Conservation (phyloP, 2,888 invertebrate genomes). For the Drosophila borealis region DNA sequence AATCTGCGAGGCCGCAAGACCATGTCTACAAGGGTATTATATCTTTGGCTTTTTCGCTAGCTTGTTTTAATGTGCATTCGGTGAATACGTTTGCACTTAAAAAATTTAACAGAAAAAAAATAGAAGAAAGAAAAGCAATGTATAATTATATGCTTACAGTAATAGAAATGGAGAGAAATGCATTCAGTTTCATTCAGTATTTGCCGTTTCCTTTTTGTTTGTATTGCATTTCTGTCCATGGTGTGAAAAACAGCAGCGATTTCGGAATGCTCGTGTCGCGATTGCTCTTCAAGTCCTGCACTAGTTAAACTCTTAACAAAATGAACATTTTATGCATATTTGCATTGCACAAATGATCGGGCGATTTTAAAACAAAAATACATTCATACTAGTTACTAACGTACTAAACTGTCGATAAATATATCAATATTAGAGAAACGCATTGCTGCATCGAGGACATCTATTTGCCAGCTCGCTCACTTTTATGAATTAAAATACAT, state of each 20-base stretch:
- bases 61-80: no score
- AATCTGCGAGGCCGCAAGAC: no score
- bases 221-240: conserved; percentile 30
- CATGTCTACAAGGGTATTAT: no score
- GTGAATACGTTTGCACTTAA: no score
- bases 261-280: conserved; percentile 12
- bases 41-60: no score
- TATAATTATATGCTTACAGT: conserved; percentile 18
- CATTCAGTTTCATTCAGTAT: conserved; percentile 3
- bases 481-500: neutral
- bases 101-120: no score
- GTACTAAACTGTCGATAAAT: neutral
- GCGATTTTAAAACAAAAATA: conserved; percentile 17
- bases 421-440: neutral
- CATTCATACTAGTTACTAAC: neutral
- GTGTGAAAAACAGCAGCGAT: conserved; percentile 10
- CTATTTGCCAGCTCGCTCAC: neutral
- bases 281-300: conserved; percentile 13
- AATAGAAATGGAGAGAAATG: conserved; percentile 6
- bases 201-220: conserved; percentile 29
- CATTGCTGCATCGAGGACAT: no score
- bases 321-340: conserved; percentile 16
- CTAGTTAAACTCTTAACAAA: conserved; percentile 29
- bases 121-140: no score
- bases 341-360: conserved; percentile 35